Evolutionary conservation across 2,113 vertebrate genomes (phyloP).

Genomic region (Eretmochelys imbricata): DNA sequence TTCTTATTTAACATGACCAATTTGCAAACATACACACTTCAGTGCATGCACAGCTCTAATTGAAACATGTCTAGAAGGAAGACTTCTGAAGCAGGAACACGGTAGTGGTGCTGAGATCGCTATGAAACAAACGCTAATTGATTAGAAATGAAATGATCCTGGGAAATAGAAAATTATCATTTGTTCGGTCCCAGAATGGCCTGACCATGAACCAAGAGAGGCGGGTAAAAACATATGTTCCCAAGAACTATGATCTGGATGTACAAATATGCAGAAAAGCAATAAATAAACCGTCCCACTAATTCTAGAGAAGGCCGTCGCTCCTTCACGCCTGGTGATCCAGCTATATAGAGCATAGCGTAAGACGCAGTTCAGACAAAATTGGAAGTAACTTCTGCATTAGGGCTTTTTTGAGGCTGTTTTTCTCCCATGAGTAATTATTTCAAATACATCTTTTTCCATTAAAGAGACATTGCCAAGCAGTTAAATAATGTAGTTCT

Average conservation of each 20-base stretch:
- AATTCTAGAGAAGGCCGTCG: not conserved
- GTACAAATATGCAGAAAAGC: not conserved
- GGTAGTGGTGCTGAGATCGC: fast-evolving
- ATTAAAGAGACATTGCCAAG: conserved; percentile 11
- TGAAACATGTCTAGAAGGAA: fast-evolving
- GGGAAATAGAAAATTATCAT: not conserved
- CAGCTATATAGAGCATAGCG: fast-evolving
- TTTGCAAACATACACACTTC: conserved; percentile 11
- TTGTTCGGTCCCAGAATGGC: not conserved
- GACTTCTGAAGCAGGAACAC: not conserved
- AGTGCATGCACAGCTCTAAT: not conserved
- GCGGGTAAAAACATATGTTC: not conserved
- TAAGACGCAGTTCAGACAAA: not conserved
- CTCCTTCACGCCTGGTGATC: fast-evolving
- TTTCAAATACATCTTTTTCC: conserved; percentile 37
- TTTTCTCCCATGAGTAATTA: conserved; percentile 13
- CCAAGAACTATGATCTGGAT: not conserved
- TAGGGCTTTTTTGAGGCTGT: conserved; percentile 10
- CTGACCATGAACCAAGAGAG: not conserved
- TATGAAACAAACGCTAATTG: not conserved
- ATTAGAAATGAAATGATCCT: not conserved
- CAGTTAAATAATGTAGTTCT: not conserved
- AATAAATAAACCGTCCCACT: fast-evolving
- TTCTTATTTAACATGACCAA: conserved; percentile 23
- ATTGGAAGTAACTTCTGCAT: conserved; percentile 25